These are phyloP conservation scores for Thrips palmi DNA, from an alignment of 1,140 invertebrate species.

Conservation along the genomic window DNA sequence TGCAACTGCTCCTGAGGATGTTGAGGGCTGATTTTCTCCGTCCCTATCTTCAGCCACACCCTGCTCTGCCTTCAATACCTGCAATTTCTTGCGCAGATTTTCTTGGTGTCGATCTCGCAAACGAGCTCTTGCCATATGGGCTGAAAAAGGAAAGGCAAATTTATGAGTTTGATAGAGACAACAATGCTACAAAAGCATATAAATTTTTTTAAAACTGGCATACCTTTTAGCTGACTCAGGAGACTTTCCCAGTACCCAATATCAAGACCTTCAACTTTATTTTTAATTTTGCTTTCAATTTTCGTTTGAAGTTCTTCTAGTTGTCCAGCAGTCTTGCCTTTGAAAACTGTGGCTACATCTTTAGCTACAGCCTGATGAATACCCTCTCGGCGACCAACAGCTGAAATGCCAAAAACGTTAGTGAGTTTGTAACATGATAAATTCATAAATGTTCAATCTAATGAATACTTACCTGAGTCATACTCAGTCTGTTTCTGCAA, in stretches of 20 bases:
- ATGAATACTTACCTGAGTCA: constrained; percentile 26
- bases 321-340: constrained; percentile 81
- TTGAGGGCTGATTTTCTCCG: constrained; percentile 13
- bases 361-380: constrained; percentile 83
- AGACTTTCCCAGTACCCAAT: constrained; percentile 95
- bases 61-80: constrained; percentile 77
- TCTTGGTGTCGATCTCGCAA: constrained; percentile 83
- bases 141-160: constrained; percentile 24
- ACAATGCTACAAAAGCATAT: not conserved
- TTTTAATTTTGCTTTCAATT: constrained; percentile 77
- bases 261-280: constrained; percentile 77
- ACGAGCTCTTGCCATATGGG: constrained; percentile 84
- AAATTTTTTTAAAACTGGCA: not conserved
- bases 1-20: too few relatives aligned
- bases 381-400: constrained; percentile 62
- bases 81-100: constrained; percentile 74
- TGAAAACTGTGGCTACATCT: constrained; percentile 81
- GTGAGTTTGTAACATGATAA: constrained; percentile 5
- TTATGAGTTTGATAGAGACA: not conserved
- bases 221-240: constrained; percentile 74
- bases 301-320: constrained; percentile 62
- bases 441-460: not conserved
- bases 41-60: constrained; percentile 34
- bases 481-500: constrained; percentile 41
- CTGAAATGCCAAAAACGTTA: constrained; percentile 17